phyloP scores from a whole-genome alignment of 2,797 vertebrate genomes.

The Myotis daubentonii region DNA sequence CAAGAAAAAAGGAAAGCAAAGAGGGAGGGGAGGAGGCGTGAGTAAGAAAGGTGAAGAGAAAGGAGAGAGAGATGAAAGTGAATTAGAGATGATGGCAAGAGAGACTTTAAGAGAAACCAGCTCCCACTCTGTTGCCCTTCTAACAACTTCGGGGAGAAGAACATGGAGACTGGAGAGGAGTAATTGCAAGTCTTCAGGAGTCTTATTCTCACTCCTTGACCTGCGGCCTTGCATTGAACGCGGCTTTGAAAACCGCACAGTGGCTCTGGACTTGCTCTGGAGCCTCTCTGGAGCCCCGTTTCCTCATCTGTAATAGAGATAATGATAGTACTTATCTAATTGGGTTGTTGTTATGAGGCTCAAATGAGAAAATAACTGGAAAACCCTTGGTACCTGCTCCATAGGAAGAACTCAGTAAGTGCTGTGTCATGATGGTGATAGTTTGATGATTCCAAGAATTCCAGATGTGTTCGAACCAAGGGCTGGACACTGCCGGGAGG shows the following conservation, averaged over 20 bases:
- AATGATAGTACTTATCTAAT: background rate
- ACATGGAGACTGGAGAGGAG: rapidly evolving
- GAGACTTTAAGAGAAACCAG: background rate
- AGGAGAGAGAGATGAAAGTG: background rate
- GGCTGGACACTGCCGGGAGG: background rate
- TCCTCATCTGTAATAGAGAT: background rate
- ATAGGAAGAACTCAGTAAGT: background rate
- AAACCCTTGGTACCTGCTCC: background rate
- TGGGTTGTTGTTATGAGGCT: conserved; percentile 9
- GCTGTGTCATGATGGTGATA: background rate
- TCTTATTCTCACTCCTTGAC: background rate
- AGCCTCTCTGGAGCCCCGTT: background rate
- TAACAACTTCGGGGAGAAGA: no score
- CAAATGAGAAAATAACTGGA: background rate
- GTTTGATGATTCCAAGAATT: background rate
- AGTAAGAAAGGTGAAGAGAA: background rate
- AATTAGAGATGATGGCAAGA: background rate
- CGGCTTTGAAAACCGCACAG: background rate
- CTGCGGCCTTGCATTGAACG: background rate
- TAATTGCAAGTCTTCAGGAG: background rate
- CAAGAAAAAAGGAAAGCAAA: background rate
- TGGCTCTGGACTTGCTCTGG: background rate
- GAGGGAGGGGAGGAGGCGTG: no score
- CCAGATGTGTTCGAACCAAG: background rate
- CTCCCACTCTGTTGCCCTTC: background rate